phyloP scores from a whole-genome alignment of 2,888 invertebrate species.

The Scaptomyza reducta region DNA sequence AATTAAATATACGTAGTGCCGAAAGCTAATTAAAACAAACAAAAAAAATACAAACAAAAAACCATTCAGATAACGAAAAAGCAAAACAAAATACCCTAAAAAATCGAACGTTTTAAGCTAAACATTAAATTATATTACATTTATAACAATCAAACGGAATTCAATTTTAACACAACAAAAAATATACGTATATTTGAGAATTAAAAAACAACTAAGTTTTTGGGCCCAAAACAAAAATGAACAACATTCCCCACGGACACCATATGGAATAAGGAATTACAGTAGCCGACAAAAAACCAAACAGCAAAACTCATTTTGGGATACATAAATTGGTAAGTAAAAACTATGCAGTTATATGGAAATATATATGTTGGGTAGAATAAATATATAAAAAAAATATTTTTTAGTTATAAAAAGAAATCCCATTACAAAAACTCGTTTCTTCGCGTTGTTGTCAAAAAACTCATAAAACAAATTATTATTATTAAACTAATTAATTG shows the following conservation, averaged over 20 bases:
- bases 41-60: slow-evolving; percentile 31
- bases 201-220: slow-evolving; percentile 51
- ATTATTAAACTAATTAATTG: no score
- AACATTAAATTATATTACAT: slow-evolving; percentile 62
- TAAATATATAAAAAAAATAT: no score
- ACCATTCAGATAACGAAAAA: no score
- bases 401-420: no score
- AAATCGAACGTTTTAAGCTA: slow-evolving; percentile 58
- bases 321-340: slow-evolving; percentile 40
- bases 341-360: not conserved
- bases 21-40: slow-evolving; percentile 28
- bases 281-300: slow-evolving; percentile 5
- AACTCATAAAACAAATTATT: no score
- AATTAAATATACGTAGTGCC: slow-evolving; percentile 66
- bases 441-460: no score
- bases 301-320: slow-evolving; percentile 22
- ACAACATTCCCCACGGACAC: slow-evolving; percentile 33
- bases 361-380: no score
- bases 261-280: slow-evolving; percentile 13
- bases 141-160: slow-evolving; percentile 36
- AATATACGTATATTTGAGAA: slow-evolving; percentile 58
- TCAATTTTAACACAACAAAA: slow-evolving; percentile 17
- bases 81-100: slow-evolving; percentile 24
- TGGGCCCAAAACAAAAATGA: slow-evolving; percentile 41
- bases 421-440: no score